A percentile compares a stretch with the other conserved stretches of the same genome.
These are phyloP conservation scores for Butorides virescens DNA, from an alignment of 2,113 vertebrate genomes.

Conservation along the genomic window DNA sequence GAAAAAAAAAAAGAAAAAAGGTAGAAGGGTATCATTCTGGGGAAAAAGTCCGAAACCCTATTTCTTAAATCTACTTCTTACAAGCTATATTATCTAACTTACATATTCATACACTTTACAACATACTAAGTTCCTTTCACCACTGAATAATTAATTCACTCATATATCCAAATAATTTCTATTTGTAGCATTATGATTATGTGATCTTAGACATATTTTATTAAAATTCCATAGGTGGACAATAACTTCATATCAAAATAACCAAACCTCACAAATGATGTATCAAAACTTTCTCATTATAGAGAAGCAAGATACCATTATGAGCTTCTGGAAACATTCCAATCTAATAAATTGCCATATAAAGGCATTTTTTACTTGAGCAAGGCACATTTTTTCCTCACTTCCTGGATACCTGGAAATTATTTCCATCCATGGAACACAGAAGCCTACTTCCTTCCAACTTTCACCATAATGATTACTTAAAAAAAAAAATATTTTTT, in stretches of 20 bases:
- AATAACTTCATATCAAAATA: background rate
- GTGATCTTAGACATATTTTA: background rate
- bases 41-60: fast-evolving
- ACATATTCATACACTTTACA: background rate
- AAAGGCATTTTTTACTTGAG: background rate
- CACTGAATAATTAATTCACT: background rate
- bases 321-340: background rate
- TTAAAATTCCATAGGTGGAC: background rate
- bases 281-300: background rate
- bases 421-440: background rate
- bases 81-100: background rate
- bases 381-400: background rate
- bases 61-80: background rate
- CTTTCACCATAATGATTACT: background rate
- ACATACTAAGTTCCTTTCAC: background rate
- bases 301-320: background rate
- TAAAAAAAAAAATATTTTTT: background rate
- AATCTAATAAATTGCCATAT: background rate
- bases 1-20: background rate
- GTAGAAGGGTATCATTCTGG: background rate
- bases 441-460: background rate
- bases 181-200: background rate
- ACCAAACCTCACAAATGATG: background rate
- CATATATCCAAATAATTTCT: background rate
- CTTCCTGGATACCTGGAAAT: background rate